A percentile compares a stretch with the other conserved stretches of the same genome.
Evolutionary conservation across 2,888 invertebrate species (phyloP).

Genomic region (Drosophila eohydei): DNA sequence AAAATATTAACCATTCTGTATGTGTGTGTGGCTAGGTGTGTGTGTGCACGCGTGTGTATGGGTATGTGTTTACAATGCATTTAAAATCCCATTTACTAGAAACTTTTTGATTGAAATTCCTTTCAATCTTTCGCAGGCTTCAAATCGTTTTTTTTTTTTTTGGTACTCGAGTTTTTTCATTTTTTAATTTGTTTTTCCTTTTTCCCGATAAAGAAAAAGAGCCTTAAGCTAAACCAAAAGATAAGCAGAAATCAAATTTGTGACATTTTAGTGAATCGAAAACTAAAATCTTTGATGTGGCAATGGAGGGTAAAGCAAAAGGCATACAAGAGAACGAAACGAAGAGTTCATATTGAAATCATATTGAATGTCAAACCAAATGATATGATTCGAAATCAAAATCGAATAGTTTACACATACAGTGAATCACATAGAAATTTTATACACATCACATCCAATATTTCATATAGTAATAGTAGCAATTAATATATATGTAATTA

Average conservation of each 20-base stretch:
- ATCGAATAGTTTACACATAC: constrained; percentile 79
- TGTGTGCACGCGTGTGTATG: constrained; percentile 15
- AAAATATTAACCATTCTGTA: constrained; percentile 12
- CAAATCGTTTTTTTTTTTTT: background rate
- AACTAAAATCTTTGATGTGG: constrained; percentile 28
- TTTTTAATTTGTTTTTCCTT: background rate
- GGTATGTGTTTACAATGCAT: constrained; percentile 21
- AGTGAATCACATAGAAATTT: constrained; percentile 84
- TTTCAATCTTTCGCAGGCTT: constrained; percentile 16
- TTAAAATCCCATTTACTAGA: constrained; percentile 2
- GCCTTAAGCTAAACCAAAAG: constrained; percentile 30
- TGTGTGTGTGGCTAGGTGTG: constrained; percentile 19
- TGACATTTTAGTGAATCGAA: constrained; percentile 36
- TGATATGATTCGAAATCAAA: constrained; percentile 34
- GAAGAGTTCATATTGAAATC: background rate
- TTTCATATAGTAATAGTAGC: constrained; percentile 72
- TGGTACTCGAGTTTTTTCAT: constrained; percentile 1
- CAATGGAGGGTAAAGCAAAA: constrained; percentile 36
- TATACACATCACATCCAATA: constrained; percentile 84
- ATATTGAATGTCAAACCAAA: constrained; percentile 24
- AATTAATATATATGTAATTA: constrained; percentile 69
- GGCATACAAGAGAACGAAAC: constrained; percentile 37
- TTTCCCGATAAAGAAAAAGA: constrained; percentile 18
- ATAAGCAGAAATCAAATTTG: constrained; percentile 19
- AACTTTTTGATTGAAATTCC: constrained; percentile 5